These are phyloP conservation scores for Alcis repandata DNA, from an alignment of 2,888 invertebrate species.

Conservation along the genomic window DNA sequence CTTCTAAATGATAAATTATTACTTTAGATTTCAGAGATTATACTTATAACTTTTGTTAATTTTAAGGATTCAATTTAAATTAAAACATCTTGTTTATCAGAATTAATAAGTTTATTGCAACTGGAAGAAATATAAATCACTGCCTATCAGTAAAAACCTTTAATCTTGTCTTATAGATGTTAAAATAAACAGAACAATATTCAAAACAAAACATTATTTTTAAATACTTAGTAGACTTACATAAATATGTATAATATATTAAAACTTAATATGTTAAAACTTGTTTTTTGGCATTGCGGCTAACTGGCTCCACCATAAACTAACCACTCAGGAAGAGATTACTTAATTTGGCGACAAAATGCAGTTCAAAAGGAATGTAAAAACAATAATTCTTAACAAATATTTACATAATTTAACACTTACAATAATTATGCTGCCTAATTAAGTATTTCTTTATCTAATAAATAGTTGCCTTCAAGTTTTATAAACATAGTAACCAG, in stretches of 20 bases:
- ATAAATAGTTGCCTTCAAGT: slow-evolving; percentile 28
- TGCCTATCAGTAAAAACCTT: not conserved
- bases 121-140: slow-evolving; percentile 7
- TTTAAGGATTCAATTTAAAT: not conserved
- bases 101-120: slow-evolving; percentile 2
- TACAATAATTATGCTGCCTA: slow-evolving; percentile 12
- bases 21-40: too few species aligned
- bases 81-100: not conserved
- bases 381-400: slow-evolving; percentile 31
- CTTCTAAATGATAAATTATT: too few species aligned
- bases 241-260: too few species aligned
- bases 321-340: slow-evolving; percentile 1
- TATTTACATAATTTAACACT: slow-evolving; percentile 33
- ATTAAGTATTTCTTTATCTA: slow-evolving; percentile 16
- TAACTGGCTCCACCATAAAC: not conserved
- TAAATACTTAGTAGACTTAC: slow-evolving; percentile 4
- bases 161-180: not conserved
- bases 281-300: slow-evolving; percentile 3
- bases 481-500: slow-evolving; percentile 8
- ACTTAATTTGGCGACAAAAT: slow-evolving; percentile 11
- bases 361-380: slow-evolving; percentile 30
- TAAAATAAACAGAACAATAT: slow-evolving; percentile 17
- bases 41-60: too few species aligned
- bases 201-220: not conserved
- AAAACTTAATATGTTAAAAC: too few species aligned